Evolutionary conservation across 2,888 invertebrate species (phyloP).

Genomic region (Cephus pulcher): DNA sequence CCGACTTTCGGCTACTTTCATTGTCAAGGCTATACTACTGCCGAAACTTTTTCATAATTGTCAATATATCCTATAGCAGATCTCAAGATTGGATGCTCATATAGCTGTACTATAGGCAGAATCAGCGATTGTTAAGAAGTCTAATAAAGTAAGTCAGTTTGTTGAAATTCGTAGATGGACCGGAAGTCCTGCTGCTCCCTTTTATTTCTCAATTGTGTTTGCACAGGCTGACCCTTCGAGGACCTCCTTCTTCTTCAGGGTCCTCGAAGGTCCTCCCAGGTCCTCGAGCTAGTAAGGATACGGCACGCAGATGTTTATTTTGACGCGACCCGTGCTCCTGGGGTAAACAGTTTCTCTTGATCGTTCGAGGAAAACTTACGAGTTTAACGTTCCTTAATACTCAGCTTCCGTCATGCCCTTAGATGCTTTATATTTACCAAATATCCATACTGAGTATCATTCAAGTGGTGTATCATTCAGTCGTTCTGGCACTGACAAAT

Average conservation of each 20-base stretch:
- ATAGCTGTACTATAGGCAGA: not conserved
- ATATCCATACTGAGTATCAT: not conserved
- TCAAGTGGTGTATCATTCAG: not conserved
- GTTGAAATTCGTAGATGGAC: conserved; percentile 11
- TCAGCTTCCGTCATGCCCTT: not conserved
- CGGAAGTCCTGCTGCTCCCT: conserved; percentile 33
- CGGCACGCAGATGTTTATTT: conserved; percentile 54
- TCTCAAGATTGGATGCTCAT: not conserved
- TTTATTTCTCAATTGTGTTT: conserved; percentile 32
- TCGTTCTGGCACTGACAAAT: not conserved
- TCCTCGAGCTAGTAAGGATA: conserved; percentile 30
- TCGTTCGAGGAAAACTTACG: conserved; percentile 1
- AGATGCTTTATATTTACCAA: not conserved
- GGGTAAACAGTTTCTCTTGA: conserved; percentile 7
- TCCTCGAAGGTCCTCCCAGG: conserved; percentile 30
- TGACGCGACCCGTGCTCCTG: conserved; percentile 32
- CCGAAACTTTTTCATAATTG: not conserved
- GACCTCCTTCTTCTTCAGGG: conserved; percentile 24
- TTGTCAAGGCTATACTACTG: not conserved
- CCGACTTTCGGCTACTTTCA: not conserved
- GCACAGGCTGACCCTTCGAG: conserved; percentile 45
- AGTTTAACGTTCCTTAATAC: not conserved
- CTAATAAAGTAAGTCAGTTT: not conserved
- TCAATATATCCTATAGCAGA: not conserved
- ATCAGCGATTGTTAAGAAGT: not conserved